Conservation (phyloP, 1,140 invertebrate genomes). For the Drosophila pachea region DNA sequence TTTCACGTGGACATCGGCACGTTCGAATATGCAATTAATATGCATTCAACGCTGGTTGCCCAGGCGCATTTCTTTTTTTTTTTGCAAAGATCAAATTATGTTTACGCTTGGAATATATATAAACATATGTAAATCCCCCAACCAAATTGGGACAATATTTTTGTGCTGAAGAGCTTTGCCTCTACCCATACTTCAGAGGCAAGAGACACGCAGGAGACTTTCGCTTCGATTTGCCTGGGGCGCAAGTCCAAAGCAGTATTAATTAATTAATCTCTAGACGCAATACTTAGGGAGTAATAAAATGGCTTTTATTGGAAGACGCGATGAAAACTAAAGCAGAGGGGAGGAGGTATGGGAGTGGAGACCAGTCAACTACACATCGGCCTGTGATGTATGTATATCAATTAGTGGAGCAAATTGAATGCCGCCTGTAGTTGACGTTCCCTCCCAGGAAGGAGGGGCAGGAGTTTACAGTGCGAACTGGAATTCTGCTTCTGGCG, state of each 20-base stretch:
- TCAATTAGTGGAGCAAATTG: conserved; percentile 72
- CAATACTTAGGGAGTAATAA: conserved; percentile 1
- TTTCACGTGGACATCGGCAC: neutral
- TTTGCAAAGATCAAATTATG: conserved; percentile 44
- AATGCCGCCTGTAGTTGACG: conserved; percentile 35
- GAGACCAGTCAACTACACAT: too few relatives aligned
- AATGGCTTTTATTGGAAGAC: too few relatives aligned
- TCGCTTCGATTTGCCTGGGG: neutral
- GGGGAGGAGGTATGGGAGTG: too few relatives aligned
- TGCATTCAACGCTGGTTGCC: conserved; percentile 21
- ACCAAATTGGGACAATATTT: conserved; percentile 41
- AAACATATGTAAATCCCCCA: neutral
- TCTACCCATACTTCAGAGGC: too few relatives aligned
- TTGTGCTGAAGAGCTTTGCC: conserved; percentile 12
- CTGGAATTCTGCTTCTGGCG: conserved; percentile 22
- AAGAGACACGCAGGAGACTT: conserved; percentile 2
- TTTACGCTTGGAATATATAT: conserved; percentile 2
- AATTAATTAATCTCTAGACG: conserved; percentile 71
- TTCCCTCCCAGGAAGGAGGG: conserved; percentile 25
- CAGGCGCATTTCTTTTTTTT: conserved; percentile 30
- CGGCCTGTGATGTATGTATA: conserved; percentile 54
- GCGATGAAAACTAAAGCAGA: too few relatives aligned
- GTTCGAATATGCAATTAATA: conserved; percentile 31
- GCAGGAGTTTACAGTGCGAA: conserved; percentile 11
- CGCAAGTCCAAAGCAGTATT: conserved; percentile 26